Evolutionary conservation across 2,113 vertebrate species (phyloP).

Genomic region (Onychostruthus taczanowskii): DNA sequence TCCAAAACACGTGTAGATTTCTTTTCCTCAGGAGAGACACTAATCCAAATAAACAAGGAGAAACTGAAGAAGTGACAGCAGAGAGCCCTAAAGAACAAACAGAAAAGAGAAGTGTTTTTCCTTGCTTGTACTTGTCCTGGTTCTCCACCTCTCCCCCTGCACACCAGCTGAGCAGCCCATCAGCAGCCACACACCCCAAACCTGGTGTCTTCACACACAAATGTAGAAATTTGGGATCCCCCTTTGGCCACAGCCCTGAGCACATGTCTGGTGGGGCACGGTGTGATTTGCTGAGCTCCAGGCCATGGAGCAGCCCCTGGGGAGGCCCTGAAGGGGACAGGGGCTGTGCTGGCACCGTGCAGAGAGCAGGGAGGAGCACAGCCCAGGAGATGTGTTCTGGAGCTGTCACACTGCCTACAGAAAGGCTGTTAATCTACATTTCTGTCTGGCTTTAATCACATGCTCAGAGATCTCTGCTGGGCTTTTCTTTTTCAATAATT

Average conservation of each 20-base stretch:
- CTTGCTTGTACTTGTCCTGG: no score
- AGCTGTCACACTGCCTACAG: neutral
- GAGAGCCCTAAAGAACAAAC: neutral
- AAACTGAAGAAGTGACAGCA: neutral
- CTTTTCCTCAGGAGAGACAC: neutral
- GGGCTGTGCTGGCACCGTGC: accelerated
- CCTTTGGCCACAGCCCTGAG: neutral
- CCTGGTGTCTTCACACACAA: neutral
- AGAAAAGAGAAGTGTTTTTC: neutral
- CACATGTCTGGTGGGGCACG: accelerated
- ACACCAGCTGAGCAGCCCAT: accelerated
- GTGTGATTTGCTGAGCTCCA: accelerated
- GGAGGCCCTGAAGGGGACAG: accelerated
- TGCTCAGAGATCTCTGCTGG: neutral
- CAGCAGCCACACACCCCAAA: neutral
- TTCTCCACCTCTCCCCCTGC: neutral
- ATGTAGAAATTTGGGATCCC: accelerated
- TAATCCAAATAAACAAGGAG: neutral
- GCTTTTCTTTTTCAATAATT: neutral
- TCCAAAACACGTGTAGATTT: neutral
- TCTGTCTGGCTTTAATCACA: neutral
- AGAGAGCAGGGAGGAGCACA: neutral
- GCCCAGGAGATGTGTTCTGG: neutral
- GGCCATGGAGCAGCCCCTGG: accelerated
- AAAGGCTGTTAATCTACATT: neutral